phyloP scores from a whole-genome alignment of 2,797 vertebrate species.

The Alcedo atthis region DNA sequence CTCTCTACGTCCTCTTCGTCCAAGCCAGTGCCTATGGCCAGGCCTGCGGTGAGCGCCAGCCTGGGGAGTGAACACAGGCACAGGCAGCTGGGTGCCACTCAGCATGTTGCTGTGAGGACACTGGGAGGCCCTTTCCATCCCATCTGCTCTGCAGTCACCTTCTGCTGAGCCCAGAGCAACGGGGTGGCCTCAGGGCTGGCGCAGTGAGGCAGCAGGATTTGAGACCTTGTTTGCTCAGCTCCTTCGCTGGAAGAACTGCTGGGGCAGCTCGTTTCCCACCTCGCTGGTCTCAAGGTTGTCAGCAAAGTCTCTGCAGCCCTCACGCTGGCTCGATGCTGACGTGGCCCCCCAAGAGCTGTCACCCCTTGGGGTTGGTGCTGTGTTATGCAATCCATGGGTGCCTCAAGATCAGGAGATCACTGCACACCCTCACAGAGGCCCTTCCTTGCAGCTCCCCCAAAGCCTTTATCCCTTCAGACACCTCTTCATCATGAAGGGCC shows the following conservation, averaged over 20 bases:
- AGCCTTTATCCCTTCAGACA: conserved; percentile 48
- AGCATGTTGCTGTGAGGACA: neutral
- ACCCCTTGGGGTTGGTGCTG: accelerated
- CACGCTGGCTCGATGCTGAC: neutral
- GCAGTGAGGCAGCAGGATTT: conserved; percentile 20
- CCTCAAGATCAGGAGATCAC: neutral
- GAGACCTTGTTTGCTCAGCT: conserved; percentile 61
- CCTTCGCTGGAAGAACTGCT: neutral
- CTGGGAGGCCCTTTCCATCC: neutral
- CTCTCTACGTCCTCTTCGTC: conserved; percentile 95
- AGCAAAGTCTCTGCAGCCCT: neutral
- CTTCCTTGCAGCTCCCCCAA: conserved; percentile 51
- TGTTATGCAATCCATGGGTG: neutral
- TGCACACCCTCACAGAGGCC: neutral
- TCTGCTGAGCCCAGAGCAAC: neutral
- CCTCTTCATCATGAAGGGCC: neutral
- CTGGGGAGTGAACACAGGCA: neutral
- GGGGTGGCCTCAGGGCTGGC: neutral
- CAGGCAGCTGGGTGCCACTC: neutral
- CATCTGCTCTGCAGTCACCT: neutral
- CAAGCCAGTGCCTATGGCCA: conserved; percentile 95
- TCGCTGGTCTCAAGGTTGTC: neutral
- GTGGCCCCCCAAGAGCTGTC: neutral
- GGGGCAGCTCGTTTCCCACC: neutral
- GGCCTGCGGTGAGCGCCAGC: conserved; percentile 88